phyloP scores from a whole-genome alignment of 2,797 vertebrate species.

The Megaceryle alcyon region DNA sequence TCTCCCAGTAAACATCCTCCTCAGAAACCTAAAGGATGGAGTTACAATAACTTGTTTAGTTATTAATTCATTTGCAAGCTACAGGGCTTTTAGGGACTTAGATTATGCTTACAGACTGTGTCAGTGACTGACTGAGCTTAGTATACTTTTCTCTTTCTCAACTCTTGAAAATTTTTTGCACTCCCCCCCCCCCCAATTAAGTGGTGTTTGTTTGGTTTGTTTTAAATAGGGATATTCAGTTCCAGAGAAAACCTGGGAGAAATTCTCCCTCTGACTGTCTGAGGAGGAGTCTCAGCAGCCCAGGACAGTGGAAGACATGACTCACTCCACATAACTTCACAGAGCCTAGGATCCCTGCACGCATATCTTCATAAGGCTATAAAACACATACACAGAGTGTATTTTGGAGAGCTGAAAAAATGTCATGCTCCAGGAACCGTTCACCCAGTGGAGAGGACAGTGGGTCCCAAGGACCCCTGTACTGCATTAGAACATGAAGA shows the following conservation, averaged over 20 bases:
- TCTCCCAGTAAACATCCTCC: no score
- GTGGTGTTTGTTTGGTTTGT: not conserved
- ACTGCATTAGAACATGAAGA: not conserved
- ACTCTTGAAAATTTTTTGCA: no score
- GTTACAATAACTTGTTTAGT: no score
- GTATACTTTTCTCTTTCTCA: no score
- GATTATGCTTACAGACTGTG: no score
- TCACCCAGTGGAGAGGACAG: not conserved
- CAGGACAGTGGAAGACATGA: not conserved
- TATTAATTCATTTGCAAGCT: no score
- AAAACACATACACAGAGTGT: not conserved
- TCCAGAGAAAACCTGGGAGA: not conserved
- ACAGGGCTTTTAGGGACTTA: no score
- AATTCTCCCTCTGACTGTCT: not conserved
- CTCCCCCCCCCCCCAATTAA: not conserved
- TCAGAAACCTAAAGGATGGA: no score
- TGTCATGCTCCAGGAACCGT: not conserved
- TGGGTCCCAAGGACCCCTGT: accelerated
- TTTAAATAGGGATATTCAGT: not conserved
- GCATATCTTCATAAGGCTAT: not conserved
- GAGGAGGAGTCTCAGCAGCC: not conserved
- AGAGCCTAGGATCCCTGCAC: not conserved
- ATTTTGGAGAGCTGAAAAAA: not conserved
- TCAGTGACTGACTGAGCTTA: no score
- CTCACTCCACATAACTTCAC: not conserved